These are phyloP conservation scores for Temnopleurus reevesii DNA, from an alignment of 53 echinoderm and acorn worm species.

Conservation along the genomic window DNA sequence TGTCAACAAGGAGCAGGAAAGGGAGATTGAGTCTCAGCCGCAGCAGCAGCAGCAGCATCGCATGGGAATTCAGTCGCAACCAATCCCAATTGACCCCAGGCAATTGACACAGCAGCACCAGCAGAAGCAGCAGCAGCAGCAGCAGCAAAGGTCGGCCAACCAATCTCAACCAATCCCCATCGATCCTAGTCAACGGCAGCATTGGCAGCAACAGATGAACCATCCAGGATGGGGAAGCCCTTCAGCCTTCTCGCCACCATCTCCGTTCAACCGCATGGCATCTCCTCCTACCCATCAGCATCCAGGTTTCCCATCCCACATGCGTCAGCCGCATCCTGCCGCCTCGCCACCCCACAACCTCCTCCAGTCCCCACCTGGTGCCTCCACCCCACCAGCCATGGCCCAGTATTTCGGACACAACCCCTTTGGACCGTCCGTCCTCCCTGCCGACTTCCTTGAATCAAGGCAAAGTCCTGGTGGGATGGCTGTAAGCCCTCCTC, in stretches of 20 bases:
- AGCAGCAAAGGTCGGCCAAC: neutral
- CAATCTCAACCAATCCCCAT: constrained; percentile 43
- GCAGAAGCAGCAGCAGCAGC: neutral
- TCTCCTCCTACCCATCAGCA: constrained; percentile 13
- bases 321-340: neutral
- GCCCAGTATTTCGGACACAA: constrained; percentile 30
- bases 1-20: neutral
- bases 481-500: constrained; percentile 1
- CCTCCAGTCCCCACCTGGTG: constrained; percentile 38
- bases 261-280: neutral
- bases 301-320: neutral
- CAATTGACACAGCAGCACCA: neutral
- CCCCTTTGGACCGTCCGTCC: constrained; percentile 18
- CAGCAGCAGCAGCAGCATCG: constrained; percentile 7
- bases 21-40: neutral
- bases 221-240: constrained; percentile 20
- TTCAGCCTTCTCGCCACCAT: constrained; percentile 15
- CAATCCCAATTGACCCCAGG: constrained; percentile 6
- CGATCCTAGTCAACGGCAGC: neutral
- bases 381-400: constrained; percentile 28
- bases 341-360: constrained; percentile 48
- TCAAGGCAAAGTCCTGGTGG: neutral
- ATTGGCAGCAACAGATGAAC: neutral
- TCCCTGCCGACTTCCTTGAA: neutral
- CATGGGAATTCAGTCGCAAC: constrained; percentile 8